Percentiles rank a stretch among this genome's conserved stretches.
Evolutionary conservation across 2,113 vertebrate species (phyloP).

Genomic region (Hypanus sabinus): DNA sequence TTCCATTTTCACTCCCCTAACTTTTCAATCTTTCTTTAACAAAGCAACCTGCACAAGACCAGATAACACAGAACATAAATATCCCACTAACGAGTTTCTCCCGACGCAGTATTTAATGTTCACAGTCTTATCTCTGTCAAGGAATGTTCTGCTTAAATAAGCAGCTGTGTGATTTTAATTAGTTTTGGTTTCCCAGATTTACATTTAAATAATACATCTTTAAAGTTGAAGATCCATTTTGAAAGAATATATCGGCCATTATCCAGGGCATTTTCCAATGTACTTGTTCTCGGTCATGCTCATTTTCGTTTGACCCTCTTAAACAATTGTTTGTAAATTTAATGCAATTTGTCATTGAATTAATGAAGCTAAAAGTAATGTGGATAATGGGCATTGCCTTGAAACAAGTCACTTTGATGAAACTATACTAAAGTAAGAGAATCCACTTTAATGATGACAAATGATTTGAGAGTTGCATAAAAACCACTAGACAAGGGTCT

Average conservation of each 20-base stretch:
- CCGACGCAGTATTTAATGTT: neutral
- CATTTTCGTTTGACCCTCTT: neutral
- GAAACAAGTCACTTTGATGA: neutral
- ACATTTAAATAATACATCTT: conserved; percentile 14
- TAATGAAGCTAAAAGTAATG: conserved; percentile 5
- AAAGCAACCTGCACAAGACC: conserved; percentile 1
- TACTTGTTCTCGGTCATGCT: neutral
- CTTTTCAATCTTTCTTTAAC: conserved; percentile 20
- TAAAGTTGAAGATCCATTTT: conserved; percentile 8
- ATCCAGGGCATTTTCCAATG: neutral
- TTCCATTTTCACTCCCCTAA: conserved; percentile 20
- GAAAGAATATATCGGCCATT: neutral
- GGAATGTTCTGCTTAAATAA: conserved; percentile 6
- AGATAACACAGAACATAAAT: neutral
- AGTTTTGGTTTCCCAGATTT: conserved; percentile 7
- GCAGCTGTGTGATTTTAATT: neutral
- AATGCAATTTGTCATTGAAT: neutral
- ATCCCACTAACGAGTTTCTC: neutral
- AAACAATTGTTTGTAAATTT: neutral
- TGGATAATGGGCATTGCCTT: neutral
- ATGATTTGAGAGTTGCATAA: conserved; percentile 12
- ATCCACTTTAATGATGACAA: neutral
- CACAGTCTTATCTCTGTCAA: neutral
- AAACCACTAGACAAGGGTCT: neutral
- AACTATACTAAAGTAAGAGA: neutral